Conservation (phyloP, 2,797 vertebrate genomes). For the Sorex maritimensis region DNA sequence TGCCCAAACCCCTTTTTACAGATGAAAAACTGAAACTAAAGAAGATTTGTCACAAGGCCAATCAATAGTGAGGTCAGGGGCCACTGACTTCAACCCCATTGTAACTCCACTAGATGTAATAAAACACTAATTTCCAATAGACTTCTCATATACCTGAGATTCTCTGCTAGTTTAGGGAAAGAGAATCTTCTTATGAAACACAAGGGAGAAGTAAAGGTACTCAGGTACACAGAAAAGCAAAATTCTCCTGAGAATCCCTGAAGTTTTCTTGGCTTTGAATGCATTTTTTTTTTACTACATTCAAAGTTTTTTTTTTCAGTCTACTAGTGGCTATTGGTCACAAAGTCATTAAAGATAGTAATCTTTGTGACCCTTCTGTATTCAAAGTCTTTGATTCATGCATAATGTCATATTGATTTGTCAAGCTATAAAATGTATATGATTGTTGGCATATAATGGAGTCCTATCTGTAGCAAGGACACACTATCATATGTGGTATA, state of each 20-base stretch:
- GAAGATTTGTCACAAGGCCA: not conserved
- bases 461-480: not conserved
- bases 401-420: conserved; percentile 24
- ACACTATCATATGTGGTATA: not conserved
- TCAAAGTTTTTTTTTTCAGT: conserved; percentile 12
- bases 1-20: conserved; percentile 21
- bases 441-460: conserved; percentile 33
- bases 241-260: not conserved
- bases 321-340: conserved; percentile 20
- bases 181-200: not conserved
- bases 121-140: conserved; percentile 1
- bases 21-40: conserved; percentile 53
- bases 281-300: not conserved
- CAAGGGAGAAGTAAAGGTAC: not conserved
- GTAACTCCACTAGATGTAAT: not conserved
- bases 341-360: not conserved
- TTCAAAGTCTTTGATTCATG: conserved; percentile 55
- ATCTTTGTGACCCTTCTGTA: not conserved
- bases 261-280: not conserved
- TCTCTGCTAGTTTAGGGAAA: not conserved
- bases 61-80: not conserved
- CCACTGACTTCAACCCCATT: not conserved
- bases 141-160: not conserved
- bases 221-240: not conserved
- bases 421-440: conserved; percentile 42